phyloP scores from a whole-genome alignment of 2,888 invertebrate genomes.

The Caenorhabditis sp. region DNA sequence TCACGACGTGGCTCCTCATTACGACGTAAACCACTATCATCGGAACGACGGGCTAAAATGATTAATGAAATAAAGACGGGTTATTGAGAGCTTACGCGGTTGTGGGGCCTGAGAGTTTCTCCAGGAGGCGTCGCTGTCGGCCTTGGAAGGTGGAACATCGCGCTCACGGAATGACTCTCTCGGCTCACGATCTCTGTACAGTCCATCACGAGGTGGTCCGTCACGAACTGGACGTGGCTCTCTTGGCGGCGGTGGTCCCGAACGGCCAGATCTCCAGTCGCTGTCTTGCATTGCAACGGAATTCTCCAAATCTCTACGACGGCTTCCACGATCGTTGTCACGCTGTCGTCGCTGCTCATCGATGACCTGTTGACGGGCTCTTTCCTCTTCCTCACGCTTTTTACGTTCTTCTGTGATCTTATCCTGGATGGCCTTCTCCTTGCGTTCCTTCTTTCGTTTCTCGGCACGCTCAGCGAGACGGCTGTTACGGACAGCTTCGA shows the following conservation, averaged over 20 bases:
- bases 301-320: slow-evolving; percentile 48
- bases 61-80: not conserved
- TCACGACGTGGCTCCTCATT: slow-evolving; percentile 19
- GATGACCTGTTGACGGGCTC: slow-evolving; percentile 53
- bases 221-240: slow-evolving; percentile 34
- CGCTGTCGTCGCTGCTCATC: slow-evolving; percentile 61
- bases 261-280: slow-evolving; percentile 59
- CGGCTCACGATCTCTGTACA: slow-evolving; percentile 9
- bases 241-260: slow-evolving; percentile 25
- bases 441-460: slow-evolving; percentile 60
- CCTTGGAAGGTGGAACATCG: slow-evolving; percentile 30
- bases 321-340: slow-evolving; percentile 29
- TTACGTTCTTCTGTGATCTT: slow-evolving; percentile 62
- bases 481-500: slow-evolving; percentile 62
- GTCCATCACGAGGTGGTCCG: slow-evolving; percentile 21
- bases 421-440: slow-evolving; percentile 55
- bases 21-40: slow-evolving; percentile 3
- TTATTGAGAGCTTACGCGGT: slow-evolving; percentile 5
- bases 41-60: not conserved
- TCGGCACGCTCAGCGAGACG: slow-evolving; percentile 66
- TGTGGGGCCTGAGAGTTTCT: slow-evolving; percentile 23
- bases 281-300: slow-evolving; percentile 62
- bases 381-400: slow-evolving; percentile 66
- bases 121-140: slow-evolving; percentile 41
- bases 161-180: slow-evolving; percentile 48